Evolutionary conservation across 1,140 invertebrate genomes (phyloP).

Genomic region (Rhysida immarginata): DNA sequence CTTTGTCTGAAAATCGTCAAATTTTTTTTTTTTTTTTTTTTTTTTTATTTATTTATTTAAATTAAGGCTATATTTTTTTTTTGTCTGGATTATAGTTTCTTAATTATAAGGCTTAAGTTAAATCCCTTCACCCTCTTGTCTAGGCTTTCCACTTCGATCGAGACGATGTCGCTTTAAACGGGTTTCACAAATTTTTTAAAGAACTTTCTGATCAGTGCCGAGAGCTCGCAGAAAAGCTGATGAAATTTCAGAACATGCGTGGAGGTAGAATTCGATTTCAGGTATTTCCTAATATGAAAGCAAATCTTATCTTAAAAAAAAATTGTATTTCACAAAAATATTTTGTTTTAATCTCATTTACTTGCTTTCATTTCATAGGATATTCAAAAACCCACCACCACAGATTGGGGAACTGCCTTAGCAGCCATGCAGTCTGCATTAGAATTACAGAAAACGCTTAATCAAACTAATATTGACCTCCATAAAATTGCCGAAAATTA

Average conservation of each 20-base stretch:
- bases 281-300: no score
- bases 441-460: slow-evolving; percentile 59
- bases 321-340: background rate
- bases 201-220: slow-evolving; percentile 55
- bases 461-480: slow-evolving; percentile 39
- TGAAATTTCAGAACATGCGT: slow-evolving; percentile 65
- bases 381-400: slow-evolving; percentile 41
- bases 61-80: background rate
- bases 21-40: background rate
- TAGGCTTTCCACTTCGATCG: slow-evolving; percentile 62
- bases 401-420: slow-evolving; percentile 44
- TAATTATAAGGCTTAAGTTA: no score
- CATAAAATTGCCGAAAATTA: slow-evolving; percentile 46
- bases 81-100: no score
- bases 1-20: no score
- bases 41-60: background rate
- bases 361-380: slow-evolving; percentile 31
- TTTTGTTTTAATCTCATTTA: no score
- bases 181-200: slow-evolving; percentile 53
- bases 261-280: slow-evolving; percentile 64
- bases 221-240: slow-evolving; percentile 49
- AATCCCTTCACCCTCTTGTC: no score
- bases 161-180: slow-evolving; percentile 58
- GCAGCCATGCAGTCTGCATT: slow-evolving; percentile 56
- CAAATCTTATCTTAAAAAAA: slow-evolving; percentile 16